Percentiles rank a stretch among this genome's conserved stretches.
phyloP scores from a whole-genome alignment of 2,888 invertebrate species.

The Amblyjoppa proteus region DNA sequence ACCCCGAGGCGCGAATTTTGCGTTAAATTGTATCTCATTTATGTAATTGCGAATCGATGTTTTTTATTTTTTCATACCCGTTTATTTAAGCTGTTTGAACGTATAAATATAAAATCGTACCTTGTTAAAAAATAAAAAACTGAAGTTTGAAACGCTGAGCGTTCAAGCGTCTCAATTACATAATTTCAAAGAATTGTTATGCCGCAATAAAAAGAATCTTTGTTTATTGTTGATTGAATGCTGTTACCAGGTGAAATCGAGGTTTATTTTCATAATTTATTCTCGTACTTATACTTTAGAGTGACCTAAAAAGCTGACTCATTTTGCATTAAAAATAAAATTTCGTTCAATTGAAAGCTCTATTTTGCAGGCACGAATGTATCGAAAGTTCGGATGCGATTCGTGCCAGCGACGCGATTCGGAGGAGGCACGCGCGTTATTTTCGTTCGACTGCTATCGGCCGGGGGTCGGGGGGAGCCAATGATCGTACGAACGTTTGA shows the following conservation, averaged over 20 bases:
- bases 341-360: neutral
- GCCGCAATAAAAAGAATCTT: neutral
- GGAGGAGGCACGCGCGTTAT: neutral
- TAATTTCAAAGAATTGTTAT: neutral
- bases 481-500: conserved; percentile 2
- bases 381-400: neutral
- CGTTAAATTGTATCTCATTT: neutral
- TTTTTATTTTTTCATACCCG: neutral
- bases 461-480: neutral
- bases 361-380: neutral
- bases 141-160: neutral
- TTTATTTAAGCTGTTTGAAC: neutral
- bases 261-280: neutral
- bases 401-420: conserved; percentile 1
- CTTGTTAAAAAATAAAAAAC: neutral
- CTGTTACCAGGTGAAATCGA: neutral
- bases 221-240: neutral
- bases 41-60: neutral
- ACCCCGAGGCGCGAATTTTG: neutral
- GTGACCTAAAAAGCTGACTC: neutral
- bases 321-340: neutral
- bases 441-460: neutral
- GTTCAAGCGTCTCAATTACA: neutral
- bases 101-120: neutral
- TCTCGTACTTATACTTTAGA: neutral